Evolutionary conservation across 2,888 invertebrate genomes (phyloP), one percentile per base, ranked within the genome.

Genomic region (Drosophila buzzatii): DNA sequence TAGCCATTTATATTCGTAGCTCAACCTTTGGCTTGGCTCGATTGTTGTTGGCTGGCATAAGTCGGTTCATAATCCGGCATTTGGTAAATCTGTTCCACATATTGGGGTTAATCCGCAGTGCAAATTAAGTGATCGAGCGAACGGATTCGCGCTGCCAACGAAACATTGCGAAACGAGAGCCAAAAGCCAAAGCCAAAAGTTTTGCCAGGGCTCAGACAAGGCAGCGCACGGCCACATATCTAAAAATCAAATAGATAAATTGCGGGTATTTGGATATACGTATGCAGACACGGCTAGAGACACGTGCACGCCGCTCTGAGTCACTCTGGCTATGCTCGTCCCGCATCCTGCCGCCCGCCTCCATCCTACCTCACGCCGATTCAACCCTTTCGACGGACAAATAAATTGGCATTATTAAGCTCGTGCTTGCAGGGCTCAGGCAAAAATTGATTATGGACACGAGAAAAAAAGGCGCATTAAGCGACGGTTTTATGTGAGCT

Each of bases 361-460:
- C 10, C 23, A n/a, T 7, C 8, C 14, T 3, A 14, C 35, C 7
- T 20, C 45, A 42, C 14, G 7, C 8, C 23, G 23, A 1, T 58
- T 27, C 70, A 76, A 76, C 72, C 79, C 76, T 80, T 79, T 76
- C 53, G 27, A 14, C 27, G 59, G n/a, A 49, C 67, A 85, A 78
- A 88, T 90, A 88, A 88, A 88, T 88, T 88, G 90, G 76, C 85
- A 80, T 90, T 90, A 87, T 90, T 90, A 82, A 60, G 79, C 47
- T 53, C 39, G 27, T 51, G 70, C 59, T 76, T 70, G 79, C 75
- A 52, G 37, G 56, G 85, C 80, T 85, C 81, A 88, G 82, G 63
- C 79, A 70, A 51, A 84, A 87, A 89, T 90, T 89, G 89, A 89
- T 90, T 92, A 91, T 91, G 91, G 89, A 85, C 89, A 85, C 31